A percentile compares a stretch with the other conserved stretches of the same genome.
Evolutionary conservation across 2,888 invertebrate genomes (phyloP).

Genomic region (Euspilapteryx auroguttella): DNA sequence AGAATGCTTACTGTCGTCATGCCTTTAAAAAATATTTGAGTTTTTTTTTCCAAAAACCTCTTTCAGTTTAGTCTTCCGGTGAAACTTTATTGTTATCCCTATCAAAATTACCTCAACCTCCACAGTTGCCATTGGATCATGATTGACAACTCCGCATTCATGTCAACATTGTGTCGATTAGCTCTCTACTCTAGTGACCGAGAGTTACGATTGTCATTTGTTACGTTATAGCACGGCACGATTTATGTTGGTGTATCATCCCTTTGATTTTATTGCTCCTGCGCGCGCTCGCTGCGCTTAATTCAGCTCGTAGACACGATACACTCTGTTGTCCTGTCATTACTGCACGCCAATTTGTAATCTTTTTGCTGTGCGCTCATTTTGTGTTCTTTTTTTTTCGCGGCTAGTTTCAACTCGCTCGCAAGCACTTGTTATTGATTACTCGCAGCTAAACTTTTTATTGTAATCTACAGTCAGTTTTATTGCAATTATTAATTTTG

Average conservation of each 20-base stretch:
- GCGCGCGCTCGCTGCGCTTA: conserved; percentile 18
- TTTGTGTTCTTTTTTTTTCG: neutral
- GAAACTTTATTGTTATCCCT: no score
- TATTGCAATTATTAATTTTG: no score
- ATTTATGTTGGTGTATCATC: conserved; percentile 40
- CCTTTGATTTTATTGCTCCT: conserved; percentile 27
- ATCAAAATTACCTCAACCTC: no score
- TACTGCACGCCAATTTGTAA: conserved; percentile 22
- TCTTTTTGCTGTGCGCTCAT: conserved; percentile 14
- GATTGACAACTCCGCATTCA: no score
- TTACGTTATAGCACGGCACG: conserved; percentile 37
- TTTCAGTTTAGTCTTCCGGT: no score
- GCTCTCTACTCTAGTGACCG: no score
- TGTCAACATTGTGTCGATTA: no score
- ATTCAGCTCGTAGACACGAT: conserved; percentile 18
- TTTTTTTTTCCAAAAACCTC: no score
- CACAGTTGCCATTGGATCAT: no score
- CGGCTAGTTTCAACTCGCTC: conserved; percentile 7
- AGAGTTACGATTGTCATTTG: conserved; percentile 46
- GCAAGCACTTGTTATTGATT: conserved; percentile 5
- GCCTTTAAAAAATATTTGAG: no score
- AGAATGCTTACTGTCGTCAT: no score
- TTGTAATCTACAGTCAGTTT: neutral
- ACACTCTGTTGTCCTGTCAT: conserved; percentile 19
- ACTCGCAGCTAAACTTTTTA: conserved; percentile 1